Evolutionary conservation across 2,797 vertebrate species (phyloP).

Genomic region (Gymnothorax reevesii): DNA sequence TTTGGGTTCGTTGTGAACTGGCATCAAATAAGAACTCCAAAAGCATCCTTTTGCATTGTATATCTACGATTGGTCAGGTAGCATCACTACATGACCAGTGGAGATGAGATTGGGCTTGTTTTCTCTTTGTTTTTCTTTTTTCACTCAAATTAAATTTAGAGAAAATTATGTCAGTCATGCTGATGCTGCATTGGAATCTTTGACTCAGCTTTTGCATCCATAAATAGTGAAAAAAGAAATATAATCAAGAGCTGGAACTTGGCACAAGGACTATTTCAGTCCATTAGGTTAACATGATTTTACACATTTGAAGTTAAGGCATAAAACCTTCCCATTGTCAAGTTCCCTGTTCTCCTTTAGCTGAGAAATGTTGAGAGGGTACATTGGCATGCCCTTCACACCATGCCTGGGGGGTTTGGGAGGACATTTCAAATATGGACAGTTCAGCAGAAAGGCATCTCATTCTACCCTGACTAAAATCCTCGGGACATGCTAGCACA

Average conservation of each 20-base stretch:
- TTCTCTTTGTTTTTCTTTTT: not conserved
- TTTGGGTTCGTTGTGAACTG: no score
- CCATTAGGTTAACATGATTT: not conserved
- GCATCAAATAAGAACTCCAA: no score
- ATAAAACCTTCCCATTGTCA: not conserved
- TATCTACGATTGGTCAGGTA: no score
- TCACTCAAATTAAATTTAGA: no score
- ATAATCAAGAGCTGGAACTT: not conserved
- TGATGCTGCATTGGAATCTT: no score
- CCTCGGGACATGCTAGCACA: constrained; percentile 60
- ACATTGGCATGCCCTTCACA: constrained; percentile 51
- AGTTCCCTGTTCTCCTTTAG: not conserved
- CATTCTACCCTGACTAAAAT: constrained; percentile 67
- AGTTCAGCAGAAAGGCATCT: constrained; percentile 69
- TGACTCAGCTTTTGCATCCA: no score
- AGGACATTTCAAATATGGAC: constrained; percentile 55
- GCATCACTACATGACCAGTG: no score
- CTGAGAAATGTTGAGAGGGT: not conserved
- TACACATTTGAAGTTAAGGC: not conserved
- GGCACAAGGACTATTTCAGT: not conserved
- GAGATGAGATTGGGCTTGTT: not conserved
- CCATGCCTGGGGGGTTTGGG: constrained; percentile 67
- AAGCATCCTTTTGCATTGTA: no score
- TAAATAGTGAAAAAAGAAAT: no score
- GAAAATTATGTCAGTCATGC: no score